Conservation (phyloP, 2,888 invertebrate genomes). For the Rhingia rostrata region DNA sequence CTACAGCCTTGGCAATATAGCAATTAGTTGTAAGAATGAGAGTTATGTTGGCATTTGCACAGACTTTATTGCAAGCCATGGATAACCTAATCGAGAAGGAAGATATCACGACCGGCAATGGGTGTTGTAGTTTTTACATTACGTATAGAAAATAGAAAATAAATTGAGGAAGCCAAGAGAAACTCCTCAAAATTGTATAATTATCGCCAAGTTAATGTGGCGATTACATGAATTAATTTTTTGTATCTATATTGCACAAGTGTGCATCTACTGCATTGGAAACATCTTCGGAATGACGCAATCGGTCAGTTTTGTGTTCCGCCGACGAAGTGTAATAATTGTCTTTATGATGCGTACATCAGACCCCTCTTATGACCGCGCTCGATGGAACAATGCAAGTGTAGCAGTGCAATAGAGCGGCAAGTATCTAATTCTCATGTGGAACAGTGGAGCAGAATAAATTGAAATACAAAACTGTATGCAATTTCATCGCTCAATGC, state of each 20-base stretch:
- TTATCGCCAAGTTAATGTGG: slow-evolving; percentile 12
- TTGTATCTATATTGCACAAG: neutral
- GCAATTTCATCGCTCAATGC: slow-evolving; percentile 29
- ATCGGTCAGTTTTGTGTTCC: slow-evolving; percentile 27
- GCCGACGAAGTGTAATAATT: slow-evolving; percentile 27
- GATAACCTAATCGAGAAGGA: slow-evolving; percentile 16
- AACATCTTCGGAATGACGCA: slow-evolving; percentile 36
- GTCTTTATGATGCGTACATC: neutral
- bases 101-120: slow-evolving; percentile 6
- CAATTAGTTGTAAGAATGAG: slow-evolving; percentile 14
- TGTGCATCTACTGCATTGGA: neutral
- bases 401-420: slow-evolving; percentile 31
- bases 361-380: neutral
- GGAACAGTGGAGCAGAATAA: slow-evolving; percentile 27
- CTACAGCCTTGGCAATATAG: slow-evolving; percentile 33
- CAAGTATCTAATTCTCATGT: slow-evolving; percentile 40
- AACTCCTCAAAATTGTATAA: neutral
- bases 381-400: slow-evolving; percentile 14
- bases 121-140: neutral
- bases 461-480: slow-evolving; percentile 25
- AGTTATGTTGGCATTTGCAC: neutral
- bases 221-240: slow-evolving; percentile 1
- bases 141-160: slow-evolving; percentile 11
- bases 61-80: neutral
- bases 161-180: slow-evolving; percentile 4